These are phyloP conservation scores for Gastrophryne carolinensis DNA, from an alignment of 2,797 vertebrate species.

Conservation along the genomic window DNA sequence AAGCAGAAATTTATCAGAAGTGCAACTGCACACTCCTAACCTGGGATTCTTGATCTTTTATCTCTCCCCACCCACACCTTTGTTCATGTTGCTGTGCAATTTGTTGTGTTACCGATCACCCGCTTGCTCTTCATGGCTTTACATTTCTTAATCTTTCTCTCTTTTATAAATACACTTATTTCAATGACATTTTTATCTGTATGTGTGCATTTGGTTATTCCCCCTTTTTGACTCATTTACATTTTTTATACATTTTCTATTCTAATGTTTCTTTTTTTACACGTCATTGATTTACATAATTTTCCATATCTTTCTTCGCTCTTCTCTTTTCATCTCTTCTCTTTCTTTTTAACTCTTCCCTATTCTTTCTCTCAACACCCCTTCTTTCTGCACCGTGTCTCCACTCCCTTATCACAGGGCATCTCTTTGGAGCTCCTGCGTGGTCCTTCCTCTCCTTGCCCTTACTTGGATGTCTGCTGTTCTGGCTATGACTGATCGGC, in stretches of 20 bases:
- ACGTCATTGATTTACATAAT: conserved; percentile 24
- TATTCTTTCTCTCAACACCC: conserved; percentile 50
- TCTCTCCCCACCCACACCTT: conserved; percentile 38
- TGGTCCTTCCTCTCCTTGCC: conserved; percentile 94
- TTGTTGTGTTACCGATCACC: conserved; percentile 9
- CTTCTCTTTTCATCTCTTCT: conserved; percentile 22
- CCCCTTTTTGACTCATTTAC: neutral
- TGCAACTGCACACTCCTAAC: conserved; percentile 31
- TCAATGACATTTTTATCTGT: neutral
- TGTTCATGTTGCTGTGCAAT: conserved; percentile 16
- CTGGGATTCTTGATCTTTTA: conserved; percentile 51
- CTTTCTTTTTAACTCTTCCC: conserved; percentile 30
- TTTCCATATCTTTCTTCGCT: conserved; percentile 3
- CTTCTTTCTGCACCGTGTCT: conserved; percentile 36
- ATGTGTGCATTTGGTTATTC: neutral
- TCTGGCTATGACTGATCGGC: conserved; percentile 95
- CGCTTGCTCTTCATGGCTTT: neutral
- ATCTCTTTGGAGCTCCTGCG: conserved; percentile 99
- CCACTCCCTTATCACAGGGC: conserved; percentile 75
- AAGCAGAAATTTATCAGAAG: conserved; percentile 10
- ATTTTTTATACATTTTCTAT: neutral
- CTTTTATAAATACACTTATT: neutral
- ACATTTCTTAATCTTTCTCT: conserved; percentile 9
- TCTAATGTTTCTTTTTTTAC: neutral
- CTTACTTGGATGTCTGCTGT: conserved; percentile 99